Evolutionary conservation across 2,113 vertebrate species (phyloP).

Genomic region (Gnathonemus echidnorhynchus): DNA sequence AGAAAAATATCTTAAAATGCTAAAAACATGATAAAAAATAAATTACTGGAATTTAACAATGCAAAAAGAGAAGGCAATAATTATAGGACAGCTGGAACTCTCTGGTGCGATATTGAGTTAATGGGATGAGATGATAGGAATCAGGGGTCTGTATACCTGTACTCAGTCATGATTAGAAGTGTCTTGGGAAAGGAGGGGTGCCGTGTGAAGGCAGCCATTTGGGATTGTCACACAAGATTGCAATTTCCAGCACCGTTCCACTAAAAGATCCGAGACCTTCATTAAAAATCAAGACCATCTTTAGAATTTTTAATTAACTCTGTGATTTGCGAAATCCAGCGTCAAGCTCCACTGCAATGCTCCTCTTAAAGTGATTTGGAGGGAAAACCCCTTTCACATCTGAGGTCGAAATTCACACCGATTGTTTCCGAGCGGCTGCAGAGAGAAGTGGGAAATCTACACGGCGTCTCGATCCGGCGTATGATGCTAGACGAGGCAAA

Average conservation of each 20-base stretch:
- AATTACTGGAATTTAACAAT: not conserved
- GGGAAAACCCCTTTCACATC: conserved; percentile 8
- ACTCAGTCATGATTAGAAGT: conserved; percentile 7
- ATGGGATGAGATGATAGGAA: conserved; percentile 3
- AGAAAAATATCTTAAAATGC: not conserved
- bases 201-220: not conserved
- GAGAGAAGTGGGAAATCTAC: not conserved
- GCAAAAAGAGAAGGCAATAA: not conserved
- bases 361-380: conserved; percentile 11
- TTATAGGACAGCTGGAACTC: conserved; percentile 1
- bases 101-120: conserved; percentile 4
- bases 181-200: not conserved
- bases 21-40: conserved; percentile 6
- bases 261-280: not conserved
- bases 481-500: not conserved
- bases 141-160: conserved; percentile 5
- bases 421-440: not conserved
- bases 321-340: not conserved
- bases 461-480: not conserved
- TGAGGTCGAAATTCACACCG: not conserved
- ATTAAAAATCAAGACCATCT: conserved; percentile 13
- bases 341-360: conserved; percentile 3
- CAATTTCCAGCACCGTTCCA: conserved; percentile 7
- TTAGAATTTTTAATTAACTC: conserved; percentile 15
- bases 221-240: conserved; percentile 8